Base-by-base conservation (phyloP, 1,140 invertebrate species). In the Drosophila pandora region DNA sequence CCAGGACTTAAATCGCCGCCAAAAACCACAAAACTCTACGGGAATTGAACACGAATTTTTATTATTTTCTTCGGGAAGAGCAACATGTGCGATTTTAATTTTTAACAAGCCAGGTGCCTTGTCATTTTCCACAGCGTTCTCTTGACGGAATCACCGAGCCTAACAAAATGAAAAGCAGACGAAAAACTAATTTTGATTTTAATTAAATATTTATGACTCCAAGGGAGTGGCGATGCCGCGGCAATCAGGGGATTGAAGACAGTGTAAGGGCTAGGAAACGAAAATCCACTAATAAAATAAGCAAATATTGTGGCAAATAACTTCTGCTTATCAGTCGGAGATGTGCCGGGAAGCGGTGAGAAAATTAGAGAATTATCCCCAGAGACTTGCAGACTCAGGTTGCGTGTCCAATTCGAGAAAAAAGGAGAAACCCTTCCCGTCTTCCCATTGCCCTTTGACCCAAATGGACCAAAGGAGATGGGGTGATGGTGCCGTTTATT, bases 351-450 rank as follows among this genome's bases (percentile, higher is more conserved):
- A 55, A 71, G 85, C 77, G 90, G 78, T 70, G 69, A 75, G 81
- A 83, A 90, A 90, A 90, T 90, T 90, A 90, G 80, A 71, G 76
- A 76, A 84, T 88, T 88, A 84, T 87, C 83, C 84, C 83, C 45
- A 63, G 83, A 76, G 83, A 82, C 50, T 23, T 3, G 34, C 43
- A 25, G 60, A 64, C 53, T 41, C 63, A 76, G 72, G 72, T 82
- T 88, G 82, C 82, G 83, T 85, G 81, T 52, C 48, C 53, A 55
- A 52, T 61, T 57, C 55, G 45, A 3, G 21, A 47, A 53, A 53
- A 57, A 56, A 41, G 43, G 30, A 37, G 34, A 58, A 68, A 76
- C 63, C 73, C 73, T 68, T 61, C 50, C 25, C 25, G 5, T 43
- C 39, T 5, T n/a, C 17, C 8, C 17, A 9, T 22, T 47, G 4